These are phyloP conservation scores for Rallus crepitans DNA, from an alignment of 2,797 vertebrate species.

Conservation along the genomic window DNA sequence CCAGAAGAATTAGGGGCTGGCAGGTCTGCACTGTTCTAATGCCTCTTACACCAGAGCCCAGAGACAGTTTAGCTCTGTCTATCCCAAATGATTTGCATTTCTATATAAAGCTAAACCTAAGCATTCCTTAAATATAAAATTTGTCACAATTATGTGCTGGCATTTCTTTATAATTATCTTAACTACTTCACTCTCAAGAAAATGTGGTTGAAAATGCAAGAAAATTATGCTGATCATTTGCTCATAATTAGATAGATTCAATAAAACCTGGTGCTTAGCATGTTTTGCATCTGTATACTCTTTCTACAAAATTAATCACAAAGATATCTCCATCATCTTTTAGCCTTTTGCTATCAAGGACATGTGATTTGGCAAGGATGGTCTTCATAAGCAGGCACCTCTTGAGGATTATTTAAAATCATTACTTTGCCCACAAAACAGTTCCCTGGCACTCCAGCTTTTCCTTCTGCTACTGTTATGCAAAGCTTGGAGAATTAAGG, in stretches of 20 bases:
- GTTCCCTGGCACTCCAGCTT: not conserved
- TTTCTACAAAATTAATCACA: constrained; percentile 29
- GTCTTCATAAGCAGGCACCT: not conserved
- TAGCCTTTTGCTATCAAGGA: not conserved
- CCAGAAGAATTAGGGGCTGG: not conserved
- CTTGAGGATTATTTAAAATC: not conserved
- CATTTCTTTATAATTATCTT: constrained; percentile 43
- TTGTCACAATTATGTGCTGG: constrained; percentile 1
- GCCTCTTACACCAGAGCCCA: not conserved
- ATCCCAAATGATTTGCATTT: not conserved
- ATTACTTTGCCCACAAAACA: not conserved
- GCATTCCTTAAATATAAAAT: not conserved
- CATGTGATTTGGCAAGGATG: not conserved
- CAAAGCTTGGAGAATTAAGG: not conserved
- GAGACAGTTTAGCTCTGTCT: not conserved
- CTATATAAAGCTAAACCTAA: not conserved
- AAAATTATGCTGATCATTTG: constrained; percentile 47
- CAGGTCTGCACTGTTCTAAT: not conserved
- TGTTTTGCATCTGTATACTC: constrained; percentile 11
- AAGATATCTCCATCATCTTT: not conserved
- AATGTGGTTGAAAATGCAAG: constrained; percentile 30
- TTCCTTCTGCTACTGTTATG: not conserved
- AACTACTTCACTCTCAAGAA: constrained; percentile 41
- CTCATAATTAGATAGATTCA: constrained; percentile 49
- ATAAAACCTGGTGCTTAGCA: constrained; percentile 48